Evolutionary conservation across 35 echinoderm and acorn worm species (phyloP).

Genomic region (Ophioderma brevispina): DNA sequence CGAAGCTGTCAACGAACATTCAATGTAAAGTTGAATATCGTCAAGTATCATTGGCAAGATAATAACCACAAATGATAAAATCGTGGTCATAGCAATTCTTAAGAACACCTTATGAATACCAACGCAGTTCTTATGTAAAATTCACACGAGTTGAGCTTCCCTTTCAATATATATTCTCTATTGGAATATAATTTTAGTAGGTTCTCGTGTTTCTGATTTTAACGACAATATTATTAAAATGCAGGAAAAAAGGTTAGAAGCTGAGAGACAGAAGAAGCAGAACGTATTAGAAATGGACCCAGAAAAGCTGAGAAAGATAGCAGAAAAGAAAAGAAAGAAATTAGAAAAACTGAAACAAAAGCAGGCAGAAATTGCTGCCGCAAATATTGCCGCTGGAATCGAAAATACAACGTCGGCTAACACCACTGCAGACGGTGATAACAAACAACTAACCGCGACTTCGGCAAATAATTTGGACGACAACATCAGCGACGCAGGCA

Average conservation of each 20-base stretch:
- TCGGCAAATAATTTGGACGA: background rate
- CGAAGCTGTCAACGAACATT: no score
- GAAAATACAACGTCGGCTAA: background rate
- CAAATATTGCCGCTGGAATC: conserved; percentile 18
- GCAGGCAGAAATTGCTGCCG: background rate
- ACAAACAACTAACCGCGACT: background rate
- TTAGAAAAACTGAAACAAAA: conserved; percentile 46
- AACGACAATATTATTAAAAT: no score
- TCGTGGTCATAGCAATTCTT: no score
- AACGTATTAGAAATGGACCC: conserved; percentile 53
- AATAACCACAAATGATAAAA: no score
- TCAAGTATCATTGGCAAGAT: no score
- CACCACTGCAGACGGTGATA: background rate
- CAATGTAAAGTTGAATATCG: no score
- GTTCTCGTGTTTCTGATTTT: no score
- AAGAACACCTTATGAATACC: no score
- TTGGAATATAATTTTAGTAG: no score
- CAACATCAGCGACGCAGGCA: conserved; percentile 34
- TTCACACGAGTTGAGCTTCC: no score
- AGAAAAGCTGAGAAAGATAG: conserved; percentile 64
- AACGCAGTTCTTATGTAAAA: no score
- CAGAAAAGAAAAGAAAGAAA: conserved; percentile 70
- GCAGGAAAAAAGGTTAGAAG: conserved; percentile 70
- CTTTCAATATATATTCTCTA: no score
- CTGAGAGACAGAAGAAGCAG: conserved; percentile 53